Base-by-base conservation (phyloP, 2,888 invertebrate species). In the Caenorhabditis angaria region DNA sequence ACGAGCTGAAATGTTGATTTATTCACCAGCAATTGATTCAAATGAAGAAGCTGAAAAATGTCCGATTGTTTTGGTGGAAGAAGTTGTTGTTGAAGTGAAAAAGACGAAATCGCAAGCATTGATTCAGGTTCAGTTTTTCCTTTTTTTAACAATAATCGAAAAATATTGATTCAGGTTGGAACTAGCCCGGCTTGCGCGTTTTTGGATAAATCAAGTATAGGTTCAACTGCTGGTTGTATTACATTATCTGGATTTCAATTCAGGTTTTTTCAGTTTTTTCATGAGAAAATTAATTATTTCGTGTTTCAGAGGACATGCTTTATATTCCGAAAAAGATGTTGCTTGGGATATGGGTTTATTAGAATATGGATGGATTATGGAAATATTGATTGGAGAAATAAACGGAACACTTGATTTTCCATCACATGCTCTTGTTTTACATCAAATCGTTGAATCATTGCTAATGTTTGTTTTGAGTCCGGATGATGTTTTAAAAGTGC, bases 361-460 rank as follows among this genome's bases (percentile, higher is more conserved):
- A 22, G 99, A 99, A 88, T 99, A 99, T 88, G 94, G 93, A 0
- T 99, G 99, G 99, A 90, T 97, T 83, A 92, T 97, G 83, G 97
- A 99, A 88, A 64, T 95, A 4, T 94, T 95, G 82, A 89, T 97
- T 53, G 97, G 97, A 0, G 95, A 96, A 88, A 89, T 99, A 20
- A 94, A 93, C 28, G 97, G 96, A 0, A 93, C 94, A 86, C 90
- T 97, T 56, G 94, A 95, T 32, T 64, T 77, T 5, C 81, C 85
- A 0, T 56, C 70, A 20, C 81, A 84, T 55, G 83, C 97, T 0
- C 93, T 94, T 86, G 93, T 94, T 86, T 91, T 97, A 10, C 91
- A 94, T 18, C 93, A 94, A 25, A 93, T 94, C 1, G 88, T 97
- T 61, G 96, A 97, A 89, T 94, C 95, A 0, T 92, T 97, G 70